phyloP scores from a whole-genome alignment of 2,113 vertebrate species.

The Apus apus region DNA sequence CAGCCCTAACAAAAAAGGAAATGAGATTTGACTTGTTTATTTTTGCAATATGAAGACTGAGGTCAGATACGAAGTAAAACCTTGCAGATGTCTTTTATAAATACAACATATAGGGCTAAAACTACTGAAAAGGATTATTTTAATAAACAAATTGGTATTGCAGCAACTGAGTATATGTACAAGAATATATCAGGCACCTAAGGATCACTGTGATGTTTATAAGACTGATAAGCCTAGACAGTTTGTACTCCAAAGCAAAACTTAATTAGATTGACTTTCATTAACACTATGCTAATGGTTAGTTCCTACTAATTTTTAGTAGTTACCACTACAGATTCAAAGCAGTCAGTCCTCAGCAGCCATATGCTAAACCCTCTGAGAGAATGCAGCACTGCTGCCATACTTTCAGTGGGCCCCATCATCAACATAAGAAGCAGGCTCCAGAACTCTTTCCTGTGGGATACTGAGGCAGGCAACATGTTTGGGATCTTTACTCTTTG shows the following conservation, averaged over 20 bases:
- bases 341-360: neutral
- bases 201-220: neutral
- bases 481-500: neutral
- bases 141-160: neutral
- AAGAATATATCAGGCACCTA: neutral
- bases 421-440: rapidly evolving
- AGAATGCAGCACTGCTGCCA: rapidly evolving
- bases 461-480: neutral
- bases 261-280: neutral
- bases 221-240: neutral
- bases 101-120: neutral
- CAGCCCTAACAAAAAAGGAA: neutral
- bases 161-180: neutral
- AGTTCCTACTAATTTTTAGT: neutral
- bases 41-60: neutral
- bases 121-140: neutral
- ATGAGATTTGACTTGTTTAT: slow-evolving; percentile 2
- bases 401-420: rapidly evolving
- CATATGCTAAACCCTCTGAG: rapidly evolving
- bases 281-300: neutral
- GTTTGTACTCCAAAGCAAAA: neutral
- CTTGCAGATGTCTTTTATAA: neutral
- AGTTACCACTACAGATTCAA: neutral
- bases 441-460: neutral
- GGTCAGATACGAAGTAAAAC: neutral